Percentiles rank a stretch among this genome's conserved stretches.
Conservation (phyloP, 1,140 invertebrate genomes). For the Drosophila lacteicornis region DNA sequence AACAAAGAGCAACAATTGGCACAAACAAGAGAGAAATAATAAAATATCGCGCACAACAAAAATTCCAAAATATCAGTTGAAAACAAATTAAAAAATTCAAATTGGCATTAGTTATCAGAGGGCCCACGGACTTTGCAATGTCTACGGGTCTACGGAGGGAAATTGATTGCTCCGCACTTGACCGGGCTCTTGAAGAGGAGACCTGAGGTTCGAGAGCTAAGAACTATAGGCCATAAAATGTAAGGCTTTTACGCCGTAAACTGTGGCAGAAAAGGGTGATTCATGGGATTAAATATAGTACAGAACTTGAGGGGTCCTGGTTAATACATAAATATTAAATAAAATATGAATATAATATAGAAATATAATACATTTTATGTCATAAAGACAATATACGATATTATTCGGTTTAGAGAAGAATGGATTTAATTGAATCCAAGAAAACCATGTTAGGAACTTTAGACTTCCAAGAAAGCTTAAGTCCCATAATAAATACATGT, state of each 20-base stretch:
- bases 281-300: not conserved
- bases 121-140: slow-evolving; percentile 50
- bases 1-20: slow-evolving; percentile 64
- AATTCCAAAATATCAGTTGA: slow-evolving; percentile 41
- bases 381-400: too few relatives aligned
- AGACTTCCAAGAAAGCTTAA: too few relatives aligned
- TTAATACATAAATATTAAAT: too few relatives aligned
- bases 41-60: slow-evolving; percentile 10
- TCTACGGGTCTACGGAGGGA: slow-evolving; percentile 1
- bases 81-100: slow-evolving; percentile 58
- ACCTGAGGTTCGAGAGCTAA: not conserved
- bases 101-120: slow-evolving; percentile 63
- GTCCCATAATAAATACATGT: not conserved
- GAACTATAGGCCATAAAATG: not conserved
- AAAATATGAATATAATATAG: too few relatives aligned
- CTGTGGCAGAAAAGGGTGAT: not conserved
- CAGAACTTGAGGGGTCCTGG: too few relatives aligned
- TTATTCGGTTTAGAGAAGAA: not conserved
- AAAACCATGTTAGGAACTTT: too few relatives aligned
- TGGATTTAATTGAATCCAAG: too few relatives aligned
- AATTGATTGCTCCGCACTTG: slow-evolving; percentile 38
- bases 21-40: slow-evolving; percentile 49
- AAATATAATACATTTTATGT: too few relatives aligned
- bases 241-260: not conserved
- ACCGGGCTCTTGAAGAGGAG: slow-evolving; percentile 5